Evolutionary conservation across 37 sponge, comb jelly and placozoan genomes (phyloP), one percentile per base, ranked within the genome.

Genomic region (Diacarnus erythraeanus): DNA sequence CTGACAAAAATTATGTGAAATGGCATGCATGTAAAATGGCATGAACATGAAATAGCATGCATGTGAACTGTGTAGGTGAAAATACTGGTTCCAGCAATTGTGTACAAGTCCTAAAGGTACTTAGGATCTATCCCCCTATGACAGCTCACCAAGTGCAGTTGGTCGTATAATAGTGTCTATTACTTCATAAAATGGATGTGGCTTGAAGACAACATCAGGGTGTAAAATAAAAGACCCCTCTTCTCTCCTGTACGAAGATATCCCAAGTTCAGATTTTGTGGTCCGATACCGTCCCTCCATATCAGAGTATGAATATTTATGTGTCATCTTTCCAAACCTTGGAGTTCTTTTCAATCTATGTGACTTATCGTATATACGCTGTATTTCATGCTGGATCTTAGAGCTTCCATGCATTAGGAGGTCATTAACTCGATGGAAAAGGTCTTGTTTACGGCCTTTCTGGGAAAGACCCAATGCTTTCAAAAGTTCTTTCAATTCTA

Each of bases 401-500:
- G 79, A 69, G 39, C 65, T 78, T 3, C 78, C 83, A 35, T 42
- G 58, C 4, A 64, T 57, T 26, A 90, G 66, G 25, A 78, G 43
- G 17, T 77, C 72, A 29, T 78, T 57, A 0, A 83, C 81, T 66
- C 93, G 74, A 15, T 41, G 58, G 35, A 83, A 67, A 29, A 96
- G 69, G 1, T 89, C 90, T 36, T 59, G 61, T 77, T 96, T 96
- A 44, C 86, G 79, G 12, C 96, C 96, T 17, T 69, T 86, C 27
- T 77, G 63, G 30, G 93, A 67, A 29, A 77, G 79, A 17, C 92
- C 84, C 4, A 78, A 35, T 12, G 29, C 34, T 23, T 56, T 65
- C 39, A 96, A 69, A 20, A 96, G 71, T 37, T 92, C 90, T 40
- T 96, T 91, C 59, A 96, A 76, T 38, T 96, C 96, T 20, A 57